A percentile compares a stretch with the other conserved stretches of the same genome.
These are phyloP conservation scores for Dendrolimus kikuchii DNA, from an alignment of 1,140 invertebrate genomes.

Conservation along the genomic window DNA sequence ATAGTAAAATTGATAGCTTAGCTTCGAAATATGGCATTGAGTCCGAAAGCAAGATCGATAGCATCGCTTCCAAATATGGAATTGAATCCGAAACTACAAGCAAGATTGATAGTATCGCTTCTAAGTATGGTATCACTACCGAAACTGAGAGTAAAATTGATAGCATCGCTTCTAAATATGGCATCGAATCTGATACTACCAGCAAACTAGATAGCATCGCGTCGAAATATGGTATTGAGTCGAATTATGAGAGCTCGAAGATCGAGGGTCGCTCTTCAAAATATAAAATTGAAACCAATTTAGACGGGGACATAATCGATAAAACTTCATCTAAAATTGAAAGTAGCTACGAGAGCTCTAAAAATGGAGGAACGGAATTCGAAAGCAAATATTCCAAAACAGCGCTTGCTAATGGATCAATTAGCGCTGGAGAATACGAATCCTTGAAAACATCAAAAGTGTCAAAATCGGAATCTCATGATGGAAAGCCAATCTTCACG, in stretches of 20 bases:
- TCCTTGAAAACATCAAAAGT: constrained; percentile 29
- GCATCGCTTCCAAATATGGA: constrained; percentile 35
- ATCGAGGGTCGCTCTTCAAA: constrained; percentile 32
- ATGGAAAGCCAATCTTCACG: constrained; percentile 78
- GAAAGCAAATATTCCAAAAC: constrained; percentile 49
- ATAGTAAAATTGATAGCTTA: constrained; percentile 36
- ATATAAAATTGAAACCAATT: constrained; percentile 33
- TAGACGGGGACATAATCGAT: constrained; percentile 42
- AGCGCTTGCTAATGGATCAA: constrained; percentile 44
- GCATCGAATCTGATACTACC: constrained; percentile 31
- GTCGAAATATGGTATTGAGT: constrained; percentile 48
- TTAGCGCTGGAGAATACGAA: constrained; percentile 29
- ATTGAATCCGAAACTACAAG: constrained; percentile 24
- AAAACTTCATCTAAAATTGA: constrained; percentile 40
- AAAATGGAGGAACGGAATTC: constrained; percentile 40
- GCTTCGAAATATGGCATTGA: constrained; percentile 38
- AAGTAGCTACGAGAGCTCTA: constrained; percentile 57
- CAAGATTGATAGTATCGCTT: constrained; percentile 10
- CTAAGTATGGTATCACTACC: constrained; percentile 10
- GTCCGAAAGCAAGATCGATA: constrained; percentile 30
- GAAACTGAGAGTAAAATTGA: constrained; percentile 24
- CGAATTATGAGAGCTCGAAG: background rate
- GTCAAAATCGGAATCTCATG: constrained; percentile 49
- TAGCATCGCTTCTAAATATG: constrained; percentile 27
- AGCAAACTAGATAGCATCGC: constrained; percentile 56